Evolutionary conservation across 2,113 vertebrate genomes (phyloP).

Genomic region (Eonycteris spelaea): DNA sequence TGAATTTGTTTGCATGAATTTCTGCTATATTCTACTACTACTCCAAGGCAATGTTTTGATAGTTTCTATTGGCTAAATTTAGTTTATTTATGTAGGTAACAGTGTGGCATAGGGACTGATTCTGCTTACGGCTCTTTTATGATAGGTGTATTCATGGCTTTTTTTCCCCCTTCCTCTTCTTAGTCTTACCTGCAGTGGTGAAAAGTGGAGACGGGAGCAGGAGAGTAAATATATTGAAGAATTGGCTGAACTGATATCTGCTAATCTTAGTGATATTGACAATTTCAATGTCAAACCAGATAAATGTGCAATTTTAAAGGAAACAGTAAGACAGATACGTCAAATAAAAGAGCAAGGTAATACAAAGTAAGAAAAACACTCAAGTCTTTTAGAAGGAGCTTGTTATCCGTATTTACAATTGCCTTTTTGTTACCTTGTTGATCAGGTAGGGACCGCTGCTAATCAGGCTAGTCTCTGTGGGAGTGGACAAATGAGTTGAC

Average conservation of each 20-base stretch:
- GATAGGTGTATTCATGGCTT: background rate
- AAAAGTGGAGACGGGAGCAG: constrained; percentile 97
- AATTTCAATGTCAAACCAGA: constrained; percentile 99
- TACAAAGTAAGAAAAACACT: constrained; percentile 48
- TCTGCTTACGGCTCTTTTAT: background rate
- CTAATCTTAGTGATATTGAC: constrained; percentile 98
- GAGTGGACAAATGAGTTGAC: background rate
- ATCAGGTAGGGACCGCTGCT: background rate
- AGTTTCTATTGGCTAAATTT: background rate
- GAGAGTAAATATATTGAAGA: constrained; percentile 99
- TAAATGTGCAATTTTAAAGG: constrained; percentile 99
- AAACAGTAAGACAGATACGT: constrained; percentile 98
- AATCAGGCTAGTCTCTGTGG: background rate
- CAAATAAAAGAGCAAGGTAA: constrained; percentile 99
- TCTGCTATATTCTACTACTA: background rate
- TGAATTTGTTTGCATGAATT: background rate
- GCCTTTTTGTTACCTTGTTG: background rate
- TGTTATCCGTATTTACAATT: background rate
- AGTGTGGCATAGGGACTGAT: background rate
- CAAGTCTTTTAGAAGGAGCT: constrained; percentile 20
- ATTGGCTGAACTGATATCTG: constrained; percentile 97
- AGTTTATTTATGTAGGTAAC: background rate
- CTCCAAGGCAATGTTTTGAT: background rate
- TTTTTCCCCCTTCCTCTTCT: background rate
- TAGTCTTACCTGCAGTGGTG: constrained; percentile 88